Evolutionary conservation across 1,140 invertebrate genomes (phyloP).

Genomic region (Drosophila suzukii): DNA sequence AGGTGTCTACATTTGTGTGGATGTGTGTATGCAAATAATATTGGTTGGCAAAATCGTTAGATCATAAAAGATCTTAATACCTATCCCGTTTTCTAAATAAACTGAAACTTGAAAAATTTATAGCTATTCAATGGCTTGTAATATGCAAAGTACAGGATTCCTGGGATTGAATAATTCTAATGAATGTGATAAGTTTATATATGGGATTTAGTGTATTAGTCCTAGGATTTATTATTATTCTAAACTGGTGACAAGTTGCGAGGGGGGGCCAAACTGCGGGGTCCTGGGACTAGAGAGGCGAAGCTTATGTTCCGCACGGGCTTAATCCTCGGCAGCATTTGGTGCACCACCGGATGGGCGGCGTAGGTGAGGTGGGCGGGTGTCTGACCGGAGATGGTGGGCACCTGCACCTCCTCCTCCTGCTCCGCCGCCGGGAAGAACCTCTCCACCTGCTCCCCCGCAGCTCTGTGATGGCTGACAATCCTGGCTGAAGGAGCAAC

Average conservation of each 20-base stretch:
- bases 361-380: constrained; percentile 74
- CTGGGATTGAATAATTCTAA: too few species aligned
- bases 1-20: constrained; percentile 27
- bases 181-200: too few species aligned
- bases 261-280: constrained; percentile 29
- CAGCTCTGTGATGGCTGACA: constrained; percentile 19
- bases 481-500: constrained; percentile 37
- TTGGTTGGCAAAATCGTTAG: too few species aligned
- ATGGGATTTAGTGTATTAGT: too few species aligned
- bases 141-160: too few species aligned
- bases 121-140: too few species aligned
- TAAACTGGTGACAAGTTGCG: constrained; percentile 33
- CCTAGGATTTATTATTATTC: not conserved
- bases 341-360: constrained; percentile 67
- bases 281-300: constrained; percentile 46
- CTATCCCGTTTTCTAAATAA: too few species aligned
- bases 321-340: constrained; percentile 70
- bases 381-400: constrained; percentile 41
- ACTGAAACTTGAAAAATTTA: too few species aligned
- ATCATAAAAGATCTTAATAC: too few species aligned
- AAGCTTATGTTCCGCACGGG: constrained; percentile 68
- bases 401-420: not conserved
- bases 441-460: constrained; percentile 3
- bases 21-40: not conserved
- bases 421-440: not conserved